Evolutionary conservation across 2,113 vertebrate species (phyloP).

Genomic region (Pontoporia blainvillei): DNA sequence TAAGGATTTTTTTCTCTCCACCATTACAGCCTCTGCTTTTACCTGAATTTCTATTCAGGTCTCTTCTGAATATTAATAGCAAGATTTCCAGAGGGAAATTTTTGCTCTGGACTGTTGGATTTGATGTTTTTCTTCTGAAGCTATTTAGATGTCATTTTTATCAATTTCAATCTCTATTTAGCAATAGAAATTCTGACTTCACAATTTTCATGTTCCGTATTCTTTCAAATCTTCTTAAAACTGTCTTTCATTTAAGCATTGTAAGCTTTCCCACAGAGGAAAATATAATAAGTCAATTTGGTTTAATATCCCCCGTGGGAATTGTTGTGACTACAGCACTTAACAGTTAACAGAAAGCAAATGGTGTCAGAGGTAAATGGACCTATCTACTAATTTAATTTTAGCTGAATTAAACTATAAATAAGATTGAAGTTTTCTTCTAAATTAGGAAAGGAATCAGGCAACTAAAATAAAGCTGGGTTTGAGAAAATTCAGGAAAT

Average conservation of each 20-base stretch:
- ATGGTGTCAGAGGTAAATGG: not conserved
- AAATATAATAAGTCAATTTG: not conserved
- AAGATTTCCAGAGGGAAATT: not conserved
- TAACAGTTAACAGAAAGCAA: not conserved
- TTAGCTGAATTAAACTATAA: conserved; percentile 65
- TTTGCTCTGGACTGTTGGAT: not conserved
- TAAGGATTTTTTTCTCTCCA: not conserved
- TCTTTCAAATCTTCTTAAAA: not conserved
- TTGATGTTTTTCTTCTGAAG: not conserved
- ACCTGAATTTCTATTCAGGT: not conserved
- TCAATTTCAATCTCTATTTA: not conserved
- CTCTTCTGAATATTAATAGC: not conserved
- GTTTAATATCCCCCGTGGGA: not conserved
- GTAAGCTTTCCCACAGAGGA: not conserved
- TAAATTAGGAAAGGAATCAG: conserved; percentile 57
- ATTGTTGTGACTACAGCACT: not conserved
- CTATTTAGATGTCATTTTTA: not conserved
- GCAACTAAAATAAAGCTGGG: conserved; percentile 56
- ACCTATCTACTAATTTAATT: conserved; percentile 38
- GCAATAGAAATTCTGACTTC: not conserved
- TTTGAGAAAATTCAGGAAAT: conserved; percentile 40
- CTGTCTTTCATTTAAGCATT: not conserved
- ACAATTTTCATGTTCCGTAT: not conserved
- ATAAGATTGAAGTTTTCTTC: conserved; percentile 32
- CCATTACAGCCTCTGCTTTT: not conserved